Evolutionary conservation across 2,888 invertebrate genomes (phyloP), one percentile per base, ranked within the genome.

Genomic region (Drosophila maculinotata): DNA sequence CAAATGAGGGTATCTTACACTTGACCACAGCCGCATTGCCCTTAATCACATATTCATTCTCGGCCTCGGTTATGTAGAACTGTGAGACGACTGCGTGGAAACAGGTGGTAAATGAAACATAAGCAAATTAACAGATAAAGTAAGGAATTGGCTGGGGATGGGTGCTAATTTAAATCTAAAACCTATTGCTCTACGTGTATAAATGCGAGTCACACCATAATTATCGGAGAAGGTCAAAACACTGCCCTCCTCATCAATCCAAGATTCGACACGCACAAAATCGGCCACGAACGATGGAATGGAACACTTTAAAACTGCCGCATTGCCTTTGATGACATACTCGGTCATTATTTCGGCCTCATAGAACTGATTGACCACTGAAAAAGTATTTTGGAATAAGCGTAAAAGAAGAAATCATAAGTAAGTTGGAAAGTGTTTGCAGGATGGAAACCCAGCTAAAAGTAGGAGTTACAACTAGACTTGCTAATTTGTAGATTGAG

Each of bases 1-100:
- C 97, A 93, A 97, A 98, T 90, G 96, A 96, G 73, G 98, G 98
- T 87, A 98, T 97, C 94, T 97, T 96, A 94, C 98, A 98, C 92
- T 95, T 97, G 93, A 97, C 95, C 88, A 98, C 95, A 64, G 97
- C 97, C 73, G 97, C 95, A 93, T 97, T 97, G 78, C 97, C 97
- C 90, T 95, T 94, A 91, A 97, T 97, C 79, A 97, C 97, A 93
- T 97, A 97, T 92, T 97, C 97, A 92, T 97, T 97, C 93, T 97
- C 97, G 90, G 97, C 96, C 93, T 97, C 96, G 85, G 96, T 96
- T 92, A 96, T 95, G 93, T 96, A 97, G 93, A 94, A 95, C 93
- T 97, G 97, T 89, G 96, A 94, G 90, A 97, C 96, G 92, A 97
- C 97, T 97, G 63, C 36, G 51, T 33, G 41, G 49, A 49, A 53